Percentiles rank a stretch among this genome's conserved stretches.
phyloP scores from a whole-genome alignment of 1,140 invertebrate genomes.

The Orchesella cincta region DNA sequence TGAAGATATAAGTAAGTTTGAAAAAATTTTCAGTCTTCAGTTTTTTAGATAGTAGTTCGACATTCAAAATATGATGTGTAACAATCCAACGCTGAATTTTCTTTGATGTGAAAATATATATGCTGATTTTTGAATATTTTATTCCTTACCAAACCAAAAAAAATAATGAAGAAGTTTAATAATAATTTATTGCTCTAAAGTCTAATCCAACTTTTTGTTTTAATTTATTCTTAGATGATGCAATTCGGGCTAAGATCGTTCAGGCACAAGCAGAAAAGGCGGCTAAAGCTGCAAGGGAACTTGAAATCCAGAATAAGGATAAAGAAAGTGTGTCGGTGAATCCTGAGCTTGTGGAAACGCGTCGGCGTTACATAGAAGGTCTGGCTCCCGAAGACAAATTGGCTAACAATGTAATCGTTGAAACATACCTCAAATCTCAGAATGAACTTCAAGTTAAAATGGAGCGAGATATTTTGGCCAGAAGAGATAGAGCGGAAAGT shows the following conservation, averaged over 20 bases:
- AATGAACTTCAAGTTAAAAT: conserved; percentile 30
- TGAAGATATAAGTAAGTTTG: neutral
- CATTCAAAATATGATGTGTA: neutral
- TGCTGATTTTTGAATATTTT: neutral
- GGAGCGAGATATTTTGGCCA: neutral
- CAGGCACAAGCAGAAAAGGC: conserved; percentile 29
- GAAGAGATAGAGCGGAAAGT: neutral
- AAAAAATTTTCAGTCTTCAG: neutral
- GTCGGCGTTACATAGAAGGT: neutral
- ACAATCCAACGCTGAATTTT: conserved; percentile 4
- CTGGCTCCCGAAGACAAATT: neutral
- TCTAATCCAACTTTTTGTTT: conserved; percentile 8
- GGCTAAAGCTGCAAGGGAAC: neutral
- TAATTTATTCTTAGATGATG: conserved; percentile 10
- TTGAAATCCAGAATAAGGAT: neutral
- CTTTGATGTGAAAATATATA: neutral
- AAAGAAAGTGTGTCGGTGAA: neutral
- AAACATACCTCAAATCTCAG: conserved; percentile 37
- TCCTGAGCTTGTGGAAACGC: neutral
- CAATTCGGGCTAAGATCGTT: conserved; percentile 26
- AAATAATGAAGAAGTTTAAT: too few species aligned
- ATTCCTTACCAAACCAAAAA: neutral
- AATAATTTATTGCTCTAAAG: too few species aligned
- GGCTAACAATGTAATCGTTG: neutral
- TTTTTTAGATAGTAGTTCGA: neutral